Percentiles rank a stretch among this genome's conserved stretches.
Evolutionary conservation across 1,140 invertebrate genomes (phyloP).

Genomic region (Marisa cornuarietis): DNA sequence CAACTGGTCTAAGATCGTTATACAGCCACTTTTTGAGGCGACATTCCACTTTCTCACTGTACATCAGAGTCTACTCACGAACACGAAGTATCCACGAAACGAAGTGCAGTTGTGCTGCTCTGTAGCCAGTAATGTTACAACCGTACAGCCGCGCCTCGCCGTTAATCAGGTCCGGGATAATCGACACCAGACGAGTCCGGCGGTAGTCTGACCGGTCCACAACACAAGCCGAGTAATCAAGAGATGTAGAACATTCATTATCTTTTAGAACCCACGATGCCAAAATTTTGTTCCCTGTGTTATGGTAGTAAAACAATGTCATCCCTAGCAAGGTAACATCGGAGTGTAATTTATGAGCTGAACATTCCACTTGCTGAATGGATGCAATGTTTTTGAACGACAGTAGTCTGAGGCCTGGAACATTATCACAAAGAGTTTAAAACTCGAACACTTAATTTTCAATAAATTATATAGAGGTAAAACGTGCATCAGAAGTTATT

Average conservation of each 20-base stretch:
- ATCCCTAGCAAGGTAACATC: not conserved
- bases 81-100: too few species aligned
- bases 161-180: not conserved
- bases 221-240: conserved; percentile 2
- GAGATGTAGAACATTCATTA: not conserved
- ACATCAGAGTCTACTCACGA: too few species aligned
- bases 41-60: too few species aligned
- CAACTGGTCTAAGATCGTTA: too few species aligned
- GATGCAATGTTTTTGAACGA: not conserved
- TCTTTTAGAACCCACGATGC: not conserved
- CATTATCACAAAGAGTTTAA: not conserved
- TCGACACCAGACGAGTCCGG: not conserved
- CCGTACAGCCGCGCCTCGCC: not conserved
- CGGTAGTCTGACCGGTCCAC: not conserved
- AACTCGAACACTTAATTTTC: too few species aligned
- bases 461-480: too few species aligned
- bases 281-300: not conserved
- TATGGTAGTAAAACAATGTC: not conserved
- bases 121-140: not conserved
- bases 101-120: too few species aligned
- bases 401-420: not conserved
- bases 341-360: not conserved
- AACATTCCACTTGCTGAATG: not conserved
- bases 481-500: too few species aligned
- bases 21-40: too few species aligned